phyloP scores from a whole-genome alignment of 2,888 invertebrate species.

The Mythimna pallens region DNA sequence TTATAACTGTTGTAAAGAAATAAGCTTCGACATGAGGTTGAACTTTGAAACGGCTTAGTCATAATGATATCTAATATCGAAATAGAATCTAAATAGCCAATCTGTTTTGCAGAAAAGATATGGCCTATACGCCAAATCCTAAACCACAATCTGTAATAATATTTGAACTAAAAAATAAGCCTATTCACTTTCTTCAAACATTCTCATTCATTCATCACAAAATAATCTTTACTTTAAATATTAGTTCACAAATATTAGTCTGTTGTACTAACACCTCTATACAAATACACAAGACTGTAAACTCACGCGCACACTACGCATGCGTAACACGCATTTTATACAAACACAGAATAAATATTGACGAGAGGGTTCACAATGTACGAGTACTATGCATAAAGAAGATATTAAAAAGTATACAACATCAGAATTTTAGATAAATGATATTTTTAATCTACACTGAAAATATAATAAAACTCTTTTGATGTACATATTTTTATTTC shows the following conservation, averaged over 20 bases:
- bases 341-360: neutral
- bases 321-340: conserved; percentile 62
- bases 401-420: no score
- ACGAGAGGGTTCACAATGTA: conserved; percentile 26
- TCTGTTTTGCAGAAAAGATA: neutral
- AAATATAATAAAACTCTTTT: no score
- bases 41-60: neutral
- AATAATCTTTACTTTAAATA: conserved; percentile 27
- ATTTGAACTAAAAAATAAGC: neutral
- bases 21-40: no score
- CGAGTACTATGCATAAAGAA: neutral
- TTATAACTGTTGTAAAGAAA: no score
- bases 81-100: neutral
- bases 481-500: no score
- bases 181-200: conserved; percentile 24
- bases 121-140: neutral
- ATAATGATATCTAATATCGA: neutral
- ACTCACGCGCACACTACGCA: conserved; percentile 38
- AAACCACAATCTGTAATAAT: neutral
- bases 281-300: conserved; percentile 39
- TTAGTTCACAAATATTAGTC: conserved; percentile 44
- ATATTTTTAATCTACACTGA: no score
- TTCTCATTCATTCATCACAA: conserved; percentile 21
- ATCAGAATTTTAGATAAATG: no score
- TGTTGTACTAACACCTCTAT: conserved; percentile 56